Percentiles rank a stretch among this genome's conserved stretches.
phyloP scores from a whole-genome alignment of 37 sponge, comb jelly and placozoan species.

The Crambe crambe region DNA sequence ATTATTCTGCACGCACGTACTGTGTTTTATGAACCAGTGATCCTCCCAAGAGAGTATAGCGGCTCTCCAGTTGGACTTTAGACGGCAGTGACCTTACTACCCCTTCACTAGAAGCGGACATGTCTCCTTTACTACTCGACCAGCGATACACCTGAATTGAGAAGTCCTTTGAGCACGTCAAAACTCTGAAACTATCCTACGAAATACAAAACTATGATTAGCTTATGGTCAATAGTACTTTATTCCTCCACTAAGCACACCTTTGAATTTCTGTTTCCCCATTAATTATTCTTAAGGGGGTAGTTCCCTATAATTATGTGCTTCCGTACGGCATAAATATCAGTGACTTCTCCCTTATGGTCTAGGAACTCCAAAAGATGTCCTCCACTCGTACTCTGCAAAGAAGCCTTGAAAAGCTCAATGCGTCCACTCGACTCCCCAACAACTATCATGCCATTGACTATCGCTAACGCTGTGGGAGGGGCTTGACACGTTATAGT shows the following conservation, averaged over 20 bases:
- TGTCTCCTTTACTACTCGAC: constrained; percentile 7
- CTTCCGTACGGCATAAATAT: constrained; percentile 61
- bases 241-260: no score
- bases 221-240: no score
- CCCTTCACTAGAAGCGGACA: not conserved
- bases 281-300: no score
- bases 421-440: constrained; percentile 39
- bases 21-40: constrained; percentile 79
- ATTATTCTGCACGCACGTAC: no score
- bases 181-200: constrained; percentile 62
- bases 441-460: constrained; percentile 19
- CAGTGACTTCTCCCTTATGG: constrained; percentile 61
- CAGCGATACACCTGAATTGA: constrained; percentile 86
- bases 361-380: constrained; percentile 29
- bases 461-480: not conserved
- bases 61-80: constrained; percentile 66
- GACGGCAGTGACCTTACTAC: not conserved
- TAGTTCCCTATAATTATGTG: no score
- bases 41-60: constrained; percentile 84
- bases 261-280: no score
- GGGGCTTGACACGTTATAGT: not conserved
- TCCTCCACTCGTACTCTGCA: not conserved
- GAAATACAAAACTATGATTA: not conserved
- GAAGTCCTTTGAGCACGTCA: constrained; percentile 81
- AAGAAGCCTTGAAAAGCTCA: constrained; percentile 15